Evolutionary conservation across 1,140 invertebrate genomes (phyloP), one percentile per base, ranked within the genome.

Genomic region (Papilio xuthus): DNA sequence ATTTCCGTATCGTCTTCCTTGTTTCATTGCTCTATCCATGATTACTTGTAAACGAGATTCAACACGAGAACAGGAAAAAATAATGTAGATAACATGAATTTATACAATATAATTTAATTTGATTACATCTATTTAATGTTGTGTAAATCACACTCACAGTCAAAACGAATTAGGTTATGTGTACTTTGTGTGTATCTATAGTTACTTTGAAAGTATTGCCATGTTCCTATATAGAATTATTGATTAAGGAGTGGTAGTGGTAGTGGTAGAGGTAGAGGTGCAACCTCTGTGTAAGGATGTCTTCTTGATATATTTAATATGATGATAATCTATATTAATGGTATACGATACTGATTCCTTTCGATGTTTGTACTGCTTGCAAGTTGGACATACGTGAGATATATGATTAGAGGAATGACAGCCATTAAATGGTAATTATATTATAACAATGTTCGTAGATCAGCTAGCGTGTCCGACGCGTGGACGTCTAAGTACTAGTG

Each of bases 311-410:
- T 83, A 84, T 84, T 84, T 88, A 83, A 84, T 77, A 85, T 84
- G 53, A 79, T 80, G n/a, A n/a, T n/a, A n/a, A 77, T 78, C 77
- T 83, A 78, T 83, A 79, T 67, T 79, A 85, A 81, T 77, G 72
- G 77, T 81, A 83, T 77, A 84, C 80, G 78, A 79, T 81, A 83
- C 76, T 75, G 60, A 82, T 56, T 79, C 63, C 73, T 63, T 69
- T 18, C 20, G 71, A 75, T 83, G 60, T 85, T 84, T 85, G 78
- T 69, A 73, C 83, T 84, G n/a, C n/a, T n/a, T n/a, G 44, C 80
- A 81, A 90, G 90, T 82, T 90, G 90, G 89, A 82, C 82, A 42
- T 84, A 87, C 87, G 78, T 86, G 83, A 81, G 76, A 77, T 88
- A 83, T 82, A 78, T 81, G 83, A 81, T 87, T 79, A 86, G 85